Percentiles rank a stretch among this genome's conserved stretches.
These are phyloP conservation scores for Papilio glaucus DNA, from an alignment of 1,140 invertebrate species.

Conservation along the genomic window DNA sequence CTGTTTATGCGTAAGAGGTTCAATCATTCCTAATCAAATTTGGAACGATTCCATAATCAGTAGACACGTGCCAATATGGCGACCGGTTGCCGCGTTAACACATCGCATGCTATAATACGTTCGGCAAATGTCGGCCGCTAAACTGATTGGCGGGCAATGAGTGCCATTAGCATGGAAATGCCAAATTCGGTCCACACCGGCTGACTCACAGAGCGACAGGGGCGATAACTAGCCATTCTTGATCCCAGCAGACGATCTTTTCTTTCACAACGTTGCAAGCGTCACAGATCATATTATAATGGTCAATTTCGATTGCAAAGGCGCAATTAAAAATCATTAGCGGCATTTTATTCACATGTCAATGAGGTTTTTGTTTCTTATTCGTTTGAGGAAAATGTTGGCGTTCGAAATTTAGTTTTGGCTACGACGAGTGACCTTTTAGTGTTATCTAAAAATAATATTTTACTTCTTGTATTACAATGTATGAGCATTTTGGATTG, in stretches of 20 bases:
- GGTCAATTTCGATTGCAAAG: slow-evolving; percentile 51
- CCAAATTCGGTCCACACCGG: slow-evolving; percentile 66
- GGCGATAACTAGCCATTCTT: slow-evolving; percentile 45
- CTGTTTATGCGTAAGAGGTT: neutral
- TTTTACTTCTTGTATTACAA: neutral
- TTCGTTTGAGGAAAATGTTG: slow-evolving; percentile 38
- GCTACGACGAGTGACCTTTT: neutral
- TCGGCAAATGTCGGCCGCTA: slow-evolving; percentile 65
- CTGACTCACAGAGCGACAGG: slow-evolving; percentile 64
- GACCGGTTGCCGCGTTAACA: slow-evolving; percentile 46
- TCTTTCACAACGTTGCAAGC: slow-evolving; percentile 32
- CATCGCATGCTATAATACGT: slow-evolving; percentile 52
- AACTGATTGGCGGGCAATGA: slow-evolving; percentile 76
- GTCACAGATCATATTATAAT: slow-evolving; percentile 45
- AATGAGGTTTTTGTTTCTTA: slow-evolving; percentile 45
- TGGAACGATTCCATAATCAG: slow-evolving; percentile 55
- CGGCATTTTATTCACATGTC: slow-evolving; percentile 43
- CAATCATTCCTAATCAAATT: slow-evolving; percentile 41
- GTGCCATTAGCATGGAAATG: slow-evolving; percentile 69
- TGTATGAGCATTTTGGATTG: neutral
- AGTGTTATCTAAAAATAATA: no score
- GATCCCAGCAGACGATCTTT: slow-evolving; percentile 42
- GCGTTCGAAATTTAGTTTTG: slow-evolving; percentile 19
- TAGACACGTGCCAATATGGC: slow-evolving; percentile 62
- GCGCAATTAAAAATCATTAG: slow-evolving; percentile 68